phyloP scores from a whole-genome alignment of 2,797 vertebrate genomes.

The Sebastes variabilis region DNA sequence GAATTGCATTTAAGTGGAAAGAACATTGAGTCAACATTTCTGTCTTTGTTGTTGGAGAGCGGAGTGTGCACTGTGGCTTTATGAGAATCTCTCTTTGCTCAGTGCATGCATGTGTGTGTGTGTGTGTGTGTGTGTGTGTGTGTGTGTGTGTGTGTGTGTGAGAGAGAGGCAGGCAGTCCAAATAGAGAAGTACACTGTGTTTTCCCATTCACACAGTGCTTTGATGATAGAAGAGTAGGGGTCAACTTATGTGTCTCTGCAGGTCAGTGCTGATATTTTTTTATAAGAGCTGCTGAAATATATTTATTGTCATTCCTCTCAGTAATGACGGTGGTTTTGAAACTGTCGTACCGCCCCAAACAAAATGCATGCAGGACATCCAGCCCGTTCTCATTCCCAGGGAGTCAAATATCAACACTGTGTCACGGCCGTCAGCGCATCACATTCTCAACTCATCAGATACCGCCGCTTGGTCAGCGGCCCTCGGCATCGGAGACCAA shows the following conservation, averaged over 20 bases:
- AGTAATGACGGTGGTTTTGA: not conserved
- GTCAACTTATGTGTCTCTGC: not conserved
- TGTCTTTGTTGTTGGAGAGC: constrained; percentile 41
- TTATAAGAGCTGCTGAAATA: not conserved
- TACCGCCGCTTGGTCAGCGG: no score
- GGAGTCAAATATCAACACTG: no score
- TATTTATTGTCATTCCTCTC: not conserved
- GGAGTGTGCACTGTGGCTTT: constrained; percentile 21
- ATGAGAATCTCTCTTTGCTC: constrained; percentile 12
- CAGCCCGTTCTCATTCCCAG: no score
- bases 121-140: not conserved
- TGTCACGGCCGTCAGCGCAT: no score
- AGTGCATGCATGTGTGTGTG: not conserved
- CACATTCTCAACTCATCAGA: no score
- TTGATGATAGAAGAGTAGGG: not conserved
- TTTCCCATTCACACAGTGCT: not conserved
- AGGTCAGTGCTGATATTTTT: not conserved
- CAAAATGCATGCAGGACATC: no score
- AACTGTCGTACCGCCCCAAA: not conserved
- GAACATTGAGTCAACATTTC: constrained; percentile 65
- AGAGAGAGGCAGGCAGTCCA: not conserved
- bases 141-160: not conserved
- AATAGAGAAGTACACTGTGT: constrained; percentile 12
- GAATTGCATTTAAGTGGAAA: constrained; percentile 57
- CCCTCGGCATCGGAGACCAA: no score